Percentiles rank a stretch among this genome's conserved stretches.
phyloP scores from a whole-genome alignment of 2,113 vertebrate genomes.

The Argyrosomus japonicus region DNA sequence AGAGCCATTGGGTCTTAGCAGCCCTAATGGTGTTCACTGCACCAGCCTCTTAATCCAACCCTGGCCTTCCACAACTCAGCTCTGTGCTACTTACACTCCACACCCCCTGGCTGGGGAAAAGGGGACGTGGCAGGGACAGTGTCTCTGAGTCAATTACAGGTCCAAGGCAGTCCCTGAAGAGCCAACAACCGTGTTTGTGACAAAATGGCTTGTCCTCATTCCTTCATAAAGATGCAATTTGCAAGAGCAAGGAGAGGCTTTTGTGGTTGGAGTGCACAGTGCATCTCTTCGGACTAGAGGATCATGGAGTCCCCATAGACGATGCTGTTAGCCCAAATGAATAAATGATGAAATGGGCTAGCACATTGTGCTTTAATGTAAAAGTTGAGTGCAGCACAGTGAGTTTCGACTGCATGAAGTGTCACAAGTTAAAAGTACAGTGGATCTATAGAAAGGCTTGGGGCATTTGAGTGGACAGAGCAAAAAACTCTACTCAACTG shows the following conservation, averaged over 20 bases:
- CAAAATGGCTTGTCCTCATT: constrained; percentile 70
- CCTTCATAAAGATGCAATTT: constrained; percentile 75
- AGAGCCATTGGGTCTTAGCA: constrained; percentile 71
- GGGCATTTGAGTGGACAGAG: constrained; percentile 19
- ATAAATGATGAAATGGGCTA: constrained; percentile 78
- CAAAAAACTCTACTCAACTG: neutral
- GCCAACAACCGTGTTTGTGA: constrained; percentile 67
- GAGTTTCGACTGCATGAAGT: constrained; percentile 40
- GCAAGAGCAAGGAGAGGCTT: constrained; percentile 47
- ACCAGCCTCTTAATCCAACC: constrained; percentile 66
- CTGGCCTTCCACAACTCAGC: constrained; percentile 53
- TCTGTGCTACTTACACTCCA: constrained; percentile 62
- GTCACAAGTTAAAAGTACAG: constrained; percentile 39
- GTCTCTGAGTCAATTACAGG: constrained; percentile 81
- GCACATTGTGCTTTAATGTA: constrained; percentile 61
- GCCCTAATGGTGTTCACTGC: constrained; percentile 72
- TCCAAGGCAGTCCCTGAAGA: constrained; percentile 69
- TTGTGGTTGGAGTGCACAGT: constrained; percentile 56
- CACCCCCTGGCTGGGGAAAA: constrained; percentile 49
- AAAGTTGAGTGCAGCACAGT: constrained; percentile 62
- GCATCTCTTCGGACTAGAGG: constrained; percentile 57
- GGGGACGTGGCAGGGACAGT: constrained; percentile 56
- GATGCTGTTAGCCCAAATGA: constrained; percentile 70
- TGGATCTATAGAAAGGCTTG: constrained; percentile 9
- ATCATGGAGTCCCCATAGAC: constrained; percentile 75